These are phyloP conservation scores for Saccopteryx bilineata DNA, from an alignment of 2,113 vertebrate genomes.

Conservation along the genomic window DNA sequence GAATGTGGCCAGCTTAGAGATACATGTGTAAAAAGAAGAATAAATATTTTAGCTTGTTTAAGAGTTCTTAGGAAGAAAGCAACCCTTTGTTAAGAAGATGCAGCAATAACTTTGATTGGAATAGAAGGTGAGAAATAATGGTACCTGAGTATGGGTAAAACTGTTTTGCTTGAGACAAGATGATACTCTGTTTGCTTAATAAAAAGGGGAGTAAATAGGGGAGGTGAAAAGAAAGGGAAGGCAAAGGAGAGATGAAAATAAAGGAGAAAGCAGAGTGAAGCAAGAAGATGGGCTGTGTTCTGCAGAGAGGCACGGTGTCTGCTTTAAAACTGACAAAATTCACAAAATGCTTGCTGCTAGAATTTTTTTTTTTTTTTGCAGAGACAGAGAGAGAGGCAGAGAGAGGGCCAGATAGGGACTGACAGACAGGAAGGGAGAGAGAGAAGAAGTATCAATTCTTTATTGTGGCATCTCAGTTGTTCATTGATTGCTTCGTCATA, in stretches of 20 bases:
- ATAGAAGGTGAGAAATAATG: slow-evolving; percentile 16
- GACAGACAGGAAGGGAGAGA: too few relatives aligned
- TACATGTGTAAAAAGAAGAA: neutral
- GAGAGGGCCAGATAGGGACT: too few relatives aligned
- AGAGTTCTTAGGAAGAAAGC: slow-evolving; percentile 34
- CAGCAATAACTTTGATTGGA: neutral
- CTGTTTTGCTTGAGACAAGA: neutral
- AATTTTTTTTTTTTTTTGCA: neutral
- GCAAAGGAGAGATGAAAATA: neutral
- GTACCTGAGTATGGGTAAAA: neutral
- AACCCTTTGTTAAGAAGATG: slow-evolving; percentile 3
- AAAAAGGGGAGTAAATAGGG: neutral
- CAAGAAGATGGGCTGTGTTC: neutral
- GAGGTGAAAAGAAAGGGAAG: neutral
- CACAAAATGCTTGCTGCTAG: slow-evolving; percentile 29
- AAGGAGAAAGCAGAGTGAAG: neutral
- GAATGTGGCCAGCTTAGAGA: neutral
- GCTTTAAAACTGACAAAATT: slow-evolving; percentile 50
- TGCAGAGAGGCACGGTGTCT: neutral
- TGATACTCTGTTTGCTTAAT: neutral
- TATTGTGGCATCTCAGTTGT: too few relatives aligned
- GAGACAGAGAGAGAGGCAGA: too few relatives aligned
- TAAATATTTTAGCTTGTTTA: neutral
- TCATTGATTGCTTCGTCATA: too few relatives aligned
- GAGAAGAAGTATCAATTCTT: too few relatives aligned